phyloP scores from a whole-genome alignment of 2,797 vertebrate genomes.

The Synanceia verrucosa region DNA sequence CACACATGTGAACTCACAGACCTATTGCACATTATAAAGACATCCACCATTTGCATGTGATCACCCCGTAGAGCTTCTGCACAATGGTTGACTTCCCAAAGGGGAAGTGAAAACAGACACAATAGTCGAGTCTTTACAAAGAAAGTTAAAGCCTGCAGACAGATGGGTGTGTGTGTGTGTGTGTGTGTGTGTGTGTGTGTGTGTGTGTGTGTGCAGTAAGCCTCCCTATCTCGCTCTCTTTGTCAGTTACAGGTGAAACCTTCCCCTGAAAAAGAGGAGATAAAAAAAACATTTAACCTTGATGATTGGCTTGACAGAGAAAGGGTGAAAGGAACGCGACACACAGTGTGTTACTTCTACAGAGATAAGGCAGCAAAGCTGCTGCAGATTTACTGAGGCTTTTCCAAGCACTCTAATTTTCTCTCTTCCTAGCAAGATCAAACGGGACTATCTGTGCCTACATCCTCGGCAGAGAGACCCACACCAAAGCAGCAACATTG shows the following conservation, averaged over 20 bases:
- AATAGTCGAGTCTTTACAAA: constrained; percentile 30
- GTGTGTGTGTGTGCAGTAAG: constrained; percentile 22
- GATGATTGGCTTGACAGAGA: constrained; percentile 22
- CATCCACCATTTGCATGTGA: constrained; percentile 28
- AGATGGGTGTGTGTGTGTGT: constrained; percentile 28
- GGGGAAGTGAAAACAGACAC: constrained; percentile 47
- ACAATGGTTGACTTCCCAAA: constrained; percentile 41
- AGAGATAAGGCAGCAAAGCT: constrained; percentile 52
- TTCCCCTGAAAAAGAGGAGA: too few relatives aligned
- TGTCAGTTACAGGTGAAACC: constrained; percentile 35
- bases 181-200: constrained; percentile 28
- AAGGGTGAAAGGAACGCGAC: constrained; percentile 16
- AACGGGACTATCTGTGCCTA: constrained; percentile 58
- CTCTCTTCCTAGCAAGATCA: constrained; percentile 66
- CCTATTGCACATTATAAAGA: constrained; percentile 29
- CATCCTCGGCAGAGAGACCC: constrained; percentile 69
- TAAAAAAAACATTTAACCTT: constrained; percentile 19
- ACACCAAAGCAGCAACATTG: constrained; percentile 71
- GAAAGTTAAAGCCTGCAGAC: constrained; percentile 36
- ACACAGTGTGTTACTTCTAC: constrained; percentile 23
- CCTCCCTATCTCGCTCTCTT: constrained; percentile 34
- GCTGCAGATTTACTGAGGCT: constrained; percentile 49
- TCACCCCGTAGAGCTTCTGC: constrained; percentile 22
- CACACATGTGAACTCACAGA: constrained; percentile 63
- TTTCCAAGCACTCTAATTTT: constrained; percentile 65